phyloP scores from a whole-genome alignment of 1,140 invertebrate species.

The Heliconius eleuchia region DNA sequence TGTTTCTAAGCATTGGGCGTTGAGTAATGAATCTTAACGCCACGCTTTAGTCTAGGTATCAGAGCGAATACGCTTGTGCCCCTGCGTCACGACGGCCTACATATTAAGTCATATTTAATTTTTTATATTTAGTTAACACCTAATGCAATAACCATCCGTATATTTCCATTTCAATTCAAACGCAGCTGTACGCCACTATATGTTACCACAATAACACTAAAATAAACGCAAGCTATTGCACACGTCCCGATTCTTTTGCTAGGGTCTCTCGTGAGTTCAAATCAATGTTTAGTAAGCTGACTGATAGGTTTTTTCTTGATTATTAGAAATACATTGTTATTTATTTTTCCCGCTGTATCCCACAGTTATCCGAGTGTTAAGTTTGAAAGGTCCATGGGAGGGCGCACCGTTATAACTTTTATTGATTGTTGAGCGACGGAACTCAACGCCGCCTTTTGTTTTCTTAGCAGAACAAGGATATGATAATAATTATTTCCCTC shows the following conservation, averaged over 20 bases:
- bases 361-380: not conserved
- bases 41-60: too few species aligned
- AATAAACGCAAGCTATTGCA: constrained; percentile 61
- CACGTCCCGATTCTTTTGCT: constrained; percentile 45
- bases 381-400: too few species aligned
- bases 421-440: not conserved
- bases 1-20: too few species aligned
- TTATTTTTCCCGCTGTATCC: not conserved
- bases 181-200: constrained; percentile 3
- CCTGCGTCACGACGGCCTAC: not conserved
- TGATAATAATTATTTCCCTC: too few species aligned
- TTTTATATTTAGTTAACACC: not conserved
- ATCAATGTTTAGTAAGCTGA: not conserved
- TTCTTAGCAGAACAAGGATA: too few species aligned
- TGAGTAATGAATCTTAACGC: too few species aligned
- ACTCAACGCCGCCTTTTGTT: too few species aligned
- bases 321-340: not conserved
- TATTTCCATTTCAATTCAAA: constrained; percentile 1
- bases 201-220: constrained; percentile 34
- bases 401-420: too few species aligned
- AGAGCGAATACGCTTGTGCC: too few species aligned
- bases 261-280: not conserved
- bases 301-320: not conserved
- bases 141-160: not conserved
- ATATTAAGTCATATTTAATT: not conserved